These are phyloP conservation scores for Haliclona indistincta DNA, from an alignment of 37 sponge, comb jelly and placozoan species.

Conservation along the genomic window DNA sequence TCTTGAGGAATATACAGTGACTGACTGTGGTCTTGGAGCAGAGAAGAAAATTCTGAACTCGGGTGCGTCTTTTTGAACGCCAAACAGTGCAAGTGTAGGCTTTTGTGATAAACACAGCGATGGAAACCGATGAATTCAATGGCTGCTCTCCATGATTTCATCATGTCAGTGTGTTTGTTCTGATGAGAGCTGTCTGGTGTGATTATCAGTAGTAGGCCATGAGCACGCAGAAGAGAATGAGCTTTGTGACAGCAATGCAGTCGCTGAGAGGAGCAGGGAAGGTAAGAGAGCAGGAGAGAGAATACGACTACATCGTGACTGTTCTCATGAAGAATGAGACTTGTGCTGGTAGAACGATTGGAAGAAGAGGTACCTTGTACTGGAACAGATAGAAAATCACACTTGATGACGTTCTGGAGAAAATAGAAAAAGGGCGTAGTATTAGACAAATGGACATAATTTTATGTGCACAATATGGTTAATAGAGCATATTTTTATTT, in stretches of 20 bases:
- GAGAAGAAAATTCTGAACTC: background rate
- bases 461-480: no score
- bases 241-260: conserved; percentile 72
- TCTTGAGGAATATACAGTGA: conserved; percentile 30
- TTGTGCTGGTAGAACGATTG: background rate
- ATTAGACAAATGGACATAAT: background rate
- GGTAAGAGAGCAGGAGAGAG: conserved; percentile 76
- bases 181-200: conserved; percentile 82
- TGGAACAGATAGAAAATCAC: conserved; percentile 67
- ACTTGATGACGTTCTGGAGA: conserved; percentile 52
- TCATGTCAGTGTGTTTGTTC: conserved; percentile 60
- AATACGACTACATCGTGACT: conserved; percentile 73
- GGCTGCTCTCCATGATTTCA: conserved; percentile 65
- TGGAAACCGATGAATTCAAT: conserved; percentile 67
- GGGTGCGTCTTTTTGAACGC: conserved; percentile 55
- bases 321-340: background rate
- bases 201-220: conserved; percentile 74
- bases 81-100: conserved; percentile 76
- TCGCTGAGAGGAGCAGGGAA: conserved; percentile 66
- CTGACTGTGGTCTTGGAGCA: background rate
- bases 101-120: conserved; percentile 75
- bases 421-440: background rate
- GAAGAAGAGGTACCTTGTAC: background rate
- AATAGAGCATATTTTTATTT: no score
- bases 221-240: conserved; percentile 39